phyloP scores from a whole-genome alignment of 2,113 vertebrate species.

The Otocyon megalotis region DNA sequence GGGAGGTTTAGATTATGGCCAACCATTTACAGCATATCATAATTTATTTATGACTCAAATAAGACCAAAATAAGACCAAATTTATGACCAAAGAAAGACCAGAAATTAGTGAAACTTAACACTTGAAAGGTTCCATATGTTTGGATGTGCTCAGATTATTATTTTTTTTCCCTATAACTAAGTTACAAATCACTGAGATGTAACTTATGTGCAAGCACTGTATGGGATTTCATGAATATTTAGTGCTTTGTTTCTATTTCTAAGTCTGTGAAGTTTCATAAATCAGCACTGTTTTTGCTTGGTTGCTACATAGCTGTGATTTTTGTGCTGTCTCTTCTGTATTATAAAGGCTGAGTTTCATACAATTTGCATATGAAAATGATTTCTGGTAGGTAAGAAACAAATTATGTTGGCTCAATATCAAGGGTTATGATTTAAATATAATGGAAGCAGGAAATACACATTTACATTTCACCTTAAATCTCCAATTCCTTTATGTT shows the following conservation, averaged over 20 bases:
- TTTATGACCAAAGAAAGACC: conserved; percentile 25
- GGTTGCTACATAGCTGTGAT: conserved; percentile 72
- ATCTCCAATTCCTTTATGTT: background rate
- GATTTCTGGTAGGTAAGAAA: conserved; percentile 61
- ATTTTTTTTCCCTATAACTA: conserved; percentile 58
- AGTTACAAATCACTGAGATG: conserved; percentile 71
- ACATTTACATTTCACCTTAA: conserved; percentile 56
- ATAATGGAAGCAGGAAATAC: background rate
- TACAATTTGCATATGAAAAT: conserved; percentile 61
- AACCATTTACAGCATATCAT: conserved; percentile 15
- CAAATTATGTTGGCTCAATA: conserved; percentile 24
- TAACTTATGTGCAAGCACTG: conserved; percentile 65
- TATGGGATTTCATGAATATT: conserved; percentile 78
- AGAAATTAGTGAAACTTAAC: conserved; percentile 55
- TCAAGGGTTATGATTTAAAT: conserved; percentile 39
- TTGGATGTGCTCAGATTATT: conserved; percentile 58
- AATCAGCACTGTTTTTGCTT: conserved; percentile 76
- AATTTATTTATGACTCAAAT: conserved; percentile 57
- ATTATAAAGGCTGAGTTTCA: conserved; percentile 37
- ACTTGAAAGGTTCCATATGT: conserved; percentile 52
- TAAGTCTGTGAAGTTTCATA: conserved; percentile 80
- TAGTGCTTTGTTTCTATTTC: conserved; percentile 80
- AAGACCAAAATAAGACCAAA: conserved; percentile 28
- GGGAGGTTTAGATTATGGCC: conserved; percentile 39
- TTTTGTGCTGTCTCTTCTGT: conserved; percentile 63